Percentiles rank a stretch among this genome's conserved stretches.
Evolutionary conservation across 2,797 vertebrate species (phyloP).

Genomic region (Adelosebastes latens): DNA sequence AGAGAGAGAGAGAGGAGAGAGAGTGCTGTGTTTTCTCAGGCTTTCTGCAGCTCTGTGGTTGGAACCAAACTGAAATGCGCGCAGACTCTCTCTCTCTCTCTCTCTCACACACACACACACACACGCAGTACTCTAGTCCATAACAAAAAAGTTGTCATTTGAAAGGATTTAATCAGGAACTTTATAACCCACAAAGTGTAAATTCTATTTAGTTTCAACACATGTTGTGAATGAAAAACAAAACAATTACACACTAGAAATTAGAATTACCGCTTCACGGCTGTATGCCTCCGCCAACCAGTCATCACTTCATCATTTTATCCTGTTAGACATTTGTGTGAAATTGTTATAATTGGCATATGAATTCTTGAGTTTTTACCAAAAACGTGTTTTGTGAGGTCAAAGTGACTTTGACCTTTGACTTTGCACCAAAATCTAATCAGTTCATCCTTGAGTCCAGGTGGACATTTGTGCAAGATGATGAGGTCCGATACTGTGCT

Average conservation of each 20-base stretch:
- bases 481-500: no score
- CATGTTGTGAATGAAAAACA: background rate
- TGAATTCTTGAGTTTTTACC: no score
- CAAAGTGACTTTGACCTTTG: no score
- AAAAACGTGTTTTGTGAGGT: no score
- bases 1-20: background rate
- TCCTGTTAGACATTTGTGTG: no score
- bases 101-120: no score
- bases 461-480: background rate
- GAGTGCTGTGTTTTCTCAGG: background rate
- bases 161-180: background rate
- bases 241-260: no score
- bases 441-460: no score
- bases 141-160: background rate
- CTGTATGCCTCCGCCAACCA: no score
- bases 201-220: background rate
- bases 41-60: background rate
- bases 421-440: no score
- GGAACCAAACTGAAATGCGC: background rate
- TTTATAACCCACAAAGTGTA: background rate
- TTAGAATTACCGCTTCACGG: rapidly evolving
- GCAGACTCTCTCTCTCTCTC: background rate
- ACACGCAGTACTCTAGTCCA: background rate
- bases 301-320: no score
- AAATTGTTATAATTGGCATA: no score